phyloP scores from a whole-genome alignment of 2,888 invertebrate genomes.

The Apantesis nais region DNA sequence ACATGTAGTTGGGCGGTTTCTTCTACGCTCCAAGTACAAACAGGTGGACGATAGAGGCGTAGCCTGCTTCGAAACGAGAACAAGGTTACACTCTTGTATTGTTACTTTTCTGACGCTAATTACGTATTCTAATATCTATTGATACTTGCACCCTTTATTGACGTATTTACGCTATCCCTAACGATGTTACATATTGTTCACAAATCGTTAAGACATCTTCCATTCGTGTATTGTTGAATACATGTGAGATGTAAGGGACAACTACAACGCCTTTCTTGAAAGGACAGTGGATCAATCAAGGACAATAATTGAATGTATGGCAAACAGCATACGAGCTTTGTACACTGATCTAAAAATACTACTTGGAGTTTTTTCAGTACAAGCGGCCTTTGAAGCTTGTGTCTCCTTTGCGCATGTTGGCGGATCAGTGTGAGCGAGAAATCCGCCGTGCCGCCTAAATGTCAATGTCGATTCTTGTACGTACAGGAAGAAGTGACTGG shows the following conservation, averaged over 20 bases:
- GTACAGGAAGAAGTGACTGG: slow-evolving; percentile 73
- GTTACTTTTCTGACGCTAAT: slow-evolving; percentile 71
- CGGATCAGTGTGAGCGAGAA: slow-evolving; percentile 48
- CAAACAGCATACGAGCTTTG: slow-evolving; percentile 58
- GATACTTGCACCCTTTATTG: slow-evolving; percentile 42
- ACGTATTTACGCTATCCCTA: slow-evolving; percentile 27
- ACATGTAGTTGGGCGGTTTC: slow-evolving; percentile 47
- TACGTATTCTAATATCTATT: slow-evolving; percentile 63
- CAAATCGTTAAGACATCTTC: slow-evolving; percentile 30
- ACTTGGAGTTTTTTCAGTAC: slow-evolving; percentile 47
- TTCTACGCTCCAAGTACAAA: slow-evolving; percentile 52
- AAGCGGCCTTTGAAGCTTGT: slow-evolving; percentile 51
- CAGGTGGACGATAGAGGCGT: slow-evolving; percentile 65
- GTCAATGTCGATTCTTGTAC: slow-evolving; percentile 73
- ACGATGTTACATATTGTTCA: slow-evolving; percentile 17
- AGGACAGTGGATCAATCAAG: slow-evolving; percentile 69
- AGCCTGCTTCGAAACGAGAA: slow-evolving; percentile 65
- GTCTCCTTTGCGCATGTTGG: slow-evolving; percentile 55
- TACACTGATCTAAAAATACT: slow-evolving; percentile 57
- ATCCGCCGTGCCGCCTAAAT: slow-evolving; percentile 66
- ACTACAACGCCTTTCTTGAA: slow-evolving; percentile 63
- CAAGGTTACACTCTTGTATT: slow-evolving; percentile 73
- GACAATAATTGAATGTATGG: slow-evolving; percentile 64
- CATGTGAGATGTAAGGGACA: slow-evolving; percentile 42
- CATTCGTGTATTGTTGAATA: slow-evolving; percentile 40